phyloP scores from a whole-genome alignment of 2,113 vertebrate genomes.

The Symphodus melops region DNA sequence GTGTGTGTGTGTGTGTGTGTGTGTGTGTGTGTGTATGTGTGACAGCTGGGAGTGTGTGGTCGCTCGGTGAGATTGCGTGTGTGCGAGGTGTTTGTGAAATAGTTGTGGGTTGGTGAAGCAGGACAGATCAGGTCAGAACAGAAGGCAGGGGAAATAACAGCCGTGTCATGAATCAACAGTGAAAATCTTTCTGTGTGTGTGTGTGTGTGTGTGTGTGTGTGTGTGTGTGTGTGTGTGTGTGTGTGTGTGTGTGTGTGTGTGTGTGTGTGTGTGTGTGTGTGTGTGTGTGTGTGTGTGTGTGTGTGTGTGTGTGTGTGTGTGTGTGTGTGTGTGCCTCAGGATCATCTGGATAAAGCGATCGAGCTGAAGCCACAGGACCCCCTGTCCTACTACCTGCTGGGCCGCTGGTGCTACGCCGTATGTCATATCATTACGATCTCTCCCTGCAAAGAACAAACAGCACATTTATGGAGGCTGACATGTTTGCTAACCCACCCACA shows the following conservation, averaged over 20 bases:
- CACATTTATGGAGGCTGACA: constrained; percentile 23
- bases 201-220: too few relatives aligned
- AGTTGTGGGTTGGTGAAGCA: constrained; percentile 75
- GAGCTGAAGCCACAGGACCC: constrained; percentile 93
- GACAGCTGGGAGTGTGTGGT: constrained; percentile 38
- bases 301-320: too few relatives aligned
- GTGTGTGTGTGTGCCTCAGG: constrained; percentile 77
- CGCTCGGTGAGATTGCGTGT: constrained; percentile 52
- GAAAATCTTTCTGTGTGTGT: constrained; percentile 49
- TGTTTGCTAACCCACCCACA: constrained; percentile 34
- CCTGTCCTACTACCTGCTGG: constrained; percentile 92
- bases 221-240: too few relatives aligned
- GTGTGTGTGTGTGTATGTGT: constrained; percentile 24
- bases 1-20: constrained; percentile 32
- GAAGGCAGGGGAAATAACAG: constrained; percentile 59
- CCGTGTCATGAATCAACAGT: constrained; percentile 66
- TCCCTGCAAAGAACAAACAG: constrained; percentile 11
- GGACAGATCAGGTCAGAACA: constrained; percentile 75
- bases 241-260: too few relatives aligned
- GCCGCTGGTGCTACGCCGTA: constrained; percentile 97
- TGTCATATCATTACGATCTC: constrained; percentile 71
- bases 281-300: too few relatives aligned
- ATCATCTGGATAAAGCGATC: constrained; percentile 96
- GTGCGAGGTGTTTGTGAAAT: constrained; percentile 73
- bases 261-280: too few relatives aligned